Percentiles rank a stretch among this genome's conserved stretches.
phyloP scores from a whole-genome alignment of 1,140 invertebrate species.

The Pogonomyrmex californicus region DNA sequence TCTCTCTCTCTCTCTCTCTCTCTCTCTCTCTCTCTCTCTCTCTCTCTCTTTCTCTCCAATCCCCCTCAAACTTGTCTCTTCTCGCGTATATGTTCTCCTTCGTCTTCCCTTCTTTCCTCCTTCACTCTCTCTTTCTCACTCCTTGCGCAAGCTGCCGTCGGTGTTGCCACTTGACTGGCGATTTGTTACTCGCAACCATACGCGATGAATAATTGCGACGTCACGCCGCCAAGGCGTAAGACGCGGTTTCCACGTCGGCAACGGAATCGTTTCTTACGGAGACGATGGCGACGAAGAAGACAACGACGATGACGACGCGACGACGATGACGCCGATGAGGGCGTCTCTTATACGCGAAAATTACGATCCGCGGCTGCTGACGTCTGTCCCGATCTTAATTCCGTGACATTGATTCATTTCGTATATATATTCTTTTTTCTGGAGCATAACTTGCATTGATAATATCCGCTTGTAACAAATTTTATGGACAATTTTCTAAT shows the following conservation, averaged over 20 bases:
- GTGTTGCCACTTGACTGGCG: constrained; percentile 86
- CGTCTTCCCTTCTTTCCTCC: background rate
- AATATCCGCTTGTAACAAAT: background rate
- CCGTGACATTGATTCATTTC: constrained; percentile 38
- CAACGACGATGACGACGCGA: constrained; percentile 30
- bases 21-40: too few species aligned
- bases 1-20: too few species aligned
- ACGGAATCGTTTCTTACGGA: constrained; percentile 70
- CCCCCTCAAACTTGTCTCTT: constrained; percentile 41
- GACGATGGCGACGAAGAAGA: background rate
- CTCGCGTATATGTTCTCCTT: constrained; percentile 40
- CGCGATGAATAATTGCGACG: constrained; percentile 85
- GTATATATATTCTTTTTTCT: background rate
- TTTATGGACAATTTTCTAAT: background rate
- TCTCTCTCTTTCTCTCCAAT: background rate
- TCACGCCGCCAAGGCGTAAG: constrained; percentile 75
- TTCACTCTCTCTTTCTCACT: constrained; percentile 21
- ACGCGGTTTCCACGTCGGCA: constrained; percentile 72
- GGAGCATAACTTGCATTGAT: background rate
- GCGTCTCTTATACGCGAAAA: constrained; percentile 49
- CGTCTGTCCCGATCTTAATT: constrained; percentile 47
- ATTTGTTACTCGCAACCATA: constrained; percentile 86
- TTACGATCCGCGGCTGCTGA: constrained; percentile 21
- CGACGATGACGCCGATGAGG: constrained; percentile 56
- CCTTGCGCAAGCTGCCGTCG: constrained; percentile 81